Base-by-base conservation (phyloP, 2,113 vertebrate species). In the Bucco capensis region DNA sequence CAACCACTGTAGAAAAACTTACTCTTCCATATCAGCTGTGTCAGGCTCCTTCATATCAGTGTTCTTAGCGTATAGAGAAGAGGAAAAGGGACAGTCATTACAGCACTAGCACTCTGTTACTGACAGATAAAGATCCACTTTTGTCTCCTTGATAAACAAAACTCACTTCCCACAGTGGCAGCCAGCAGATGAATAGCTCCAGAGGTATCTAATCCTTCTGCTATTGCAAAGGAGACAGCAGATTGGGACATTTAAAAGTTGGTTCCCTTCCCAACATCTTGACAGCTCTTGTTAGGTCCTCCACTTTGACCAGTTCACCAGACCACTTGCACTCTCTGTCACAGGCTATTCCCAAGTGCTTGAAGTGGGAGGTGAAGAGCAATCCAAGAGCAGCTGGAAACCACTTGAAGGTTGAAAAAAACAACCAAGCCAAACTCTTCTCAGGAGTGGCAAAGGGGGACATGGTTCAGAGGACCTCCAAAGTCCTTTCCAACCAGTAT, bases 351-450 rank as follows among this genome's bases (percentile, higher is more conserved):
- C 31, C 50, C 33, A 51, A 57, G 37, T 4, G 1, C 37, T 67
- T 25, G 62, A 72, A 37, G 42, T 56, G 4, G 37, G 47, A 8
- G 11, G 1, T 42, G 31, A 82, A 33, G 54, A 79, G 46, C 28
- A 74, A 77, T 50, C 31, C 5, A 14, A 12, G 0, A 3, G n/a
- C 16, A 8, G 23, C 49, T 67, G 53, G 17, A n/a, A 37, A 28
- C 16, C 3, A 3, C 51, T 79, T 14, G 2, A 76, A 75, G 24
- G 12, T 33, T 72, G 15, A 22, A 79, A 44, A n/a, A 73, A 62
- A 46, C 14, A 69, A 14, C 0, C 0, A 13, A 65, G 25, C 1
- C 19, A 40, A 61, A 42, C 6, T 13, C 19, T 53, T 22, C 14
- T 85, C 31, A 27, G 61, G 24, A 65, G 13, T 61, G 17, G 6